Evolutionary conservation across 2,113 vertebrate genomes (phyloP), one percentile per base, ranked within the genome.

Genomic region (Clarias macrocephalus): DNA sequence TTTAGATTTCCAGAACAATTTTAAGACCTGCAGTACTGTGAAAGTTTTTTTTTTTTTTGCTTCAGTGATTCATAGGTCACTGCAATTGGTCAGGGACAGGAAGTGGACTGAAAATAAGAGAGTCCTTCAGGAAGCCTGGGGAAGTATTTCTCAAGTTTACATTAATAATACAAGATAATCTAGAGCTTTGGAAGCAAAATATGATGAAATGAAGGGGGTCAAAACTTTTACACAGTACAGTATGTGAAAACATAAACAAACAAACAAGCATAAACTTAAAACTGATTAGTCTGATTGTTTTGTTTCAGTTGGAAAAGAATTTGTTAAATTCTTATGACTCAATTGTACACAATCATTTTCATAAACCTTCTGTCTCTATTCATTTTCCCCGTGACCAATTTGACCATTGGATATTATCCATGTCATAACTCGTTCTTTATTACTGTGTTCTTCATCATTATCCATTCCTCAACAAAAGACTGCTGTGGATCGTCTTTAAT

Each of bases 401-500:
- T 42, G 9, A 77, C 42, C 6, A 16, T 25, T 16, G 52, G 52
- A 79, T 56, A 30, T 57, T 28, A 10, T 30, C 81, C 62, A 66
- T 8, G 48, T 25, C 52, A 23, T 33, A 75, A 8, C 15, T 18
- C 30, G 30, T 33, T 54, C 16, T 19, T 48, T 77, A 60, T 52
- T 79, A 54, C 19, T 59, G 10, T 28, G 21, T 54, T 72, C 23
- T 72, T 80, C 33, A 30, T 30, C 52, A 62, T 66, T 54, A 56
- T 60, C 19, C 7, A 73, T 33, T 56, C 62, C 75, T 48, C 80
- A 70, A 88, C 85, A 89, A 89, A 86, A 87, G 86, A 84, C 60
- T 82, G 88, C 70, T 85, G 80, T 16, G 88, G 59, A 82, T 92
- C 19, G 48, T 83, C 82, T 84, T 89, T 91, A 90, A 91, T 91